These are phyloP conservation scores for Trissolcus basalis DNA, from an alignment of 1,140 invertebrate genomes.

Conservation along the genomic window DNA sequence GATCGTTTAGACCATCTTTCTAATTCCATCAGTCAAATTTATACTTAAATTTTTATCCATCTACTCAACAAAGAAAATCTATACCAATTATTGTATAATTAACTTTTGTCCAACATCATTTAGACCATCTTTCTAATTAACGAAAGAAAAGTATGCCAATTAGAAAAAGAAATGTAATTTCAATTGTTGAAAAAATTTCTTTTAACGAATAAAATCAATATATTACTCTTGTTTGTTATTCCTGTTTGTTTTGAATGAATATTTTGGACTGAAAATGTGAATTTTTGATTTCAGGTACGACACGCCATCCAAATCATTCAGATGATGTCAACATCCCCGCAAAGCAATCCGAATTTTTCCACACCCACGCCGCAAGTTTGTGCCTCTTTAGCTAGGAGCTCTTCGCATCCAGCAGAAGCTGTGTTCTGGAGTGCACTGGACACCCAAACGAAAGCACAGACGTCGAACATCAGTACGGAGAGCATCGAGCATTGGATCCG, in stretches of 20 bases:
- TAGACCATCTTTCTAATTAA: no score
- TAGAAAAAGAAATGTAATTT: no score
- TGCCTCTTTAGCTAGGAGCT: slow-evolving; percentile 81
- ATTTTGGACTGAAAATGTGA: no score
- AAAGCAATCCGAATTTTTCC: slow-evolving; percentile 76
- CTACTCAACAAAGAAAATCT: no score
- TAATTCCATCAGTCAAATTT: no score
- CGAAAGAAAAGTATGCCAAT: no score
- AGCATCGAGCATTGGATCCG: slow-evolving; percentile 73
- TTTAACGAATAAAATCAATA: no score
- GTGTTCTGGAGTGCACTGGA: slow-evolving; percentile 81
- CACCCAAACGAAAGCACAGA: slow-evolving; percentile 74
- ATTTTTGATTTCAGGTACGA: slow-evolving; percentile 79
- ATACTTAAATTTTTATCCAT: neutral
- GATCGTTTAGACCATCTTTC: neutral
- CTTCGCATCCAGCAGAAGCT: slow-evolving; percentile 88
- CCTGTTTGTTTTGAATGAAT: no score
- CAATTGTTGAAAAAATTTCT: no score
- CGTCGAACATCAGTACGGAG: slow-evolving; percentile 71
- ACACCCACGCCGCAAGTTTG: slow-evolving; percentile 74
- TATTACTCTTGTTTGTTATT: no score
- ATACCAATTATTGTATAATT: no score
- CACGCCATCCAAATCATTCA: slow-evolving; percentile 89
- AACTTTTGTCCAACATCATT: no score
- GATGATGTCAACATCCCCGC: slow-evolving; percentile 81